phyloP scores from a whole-genome alignment of 64 coral and sea anemone genomes.

The Montipora foliosa region DNA sequence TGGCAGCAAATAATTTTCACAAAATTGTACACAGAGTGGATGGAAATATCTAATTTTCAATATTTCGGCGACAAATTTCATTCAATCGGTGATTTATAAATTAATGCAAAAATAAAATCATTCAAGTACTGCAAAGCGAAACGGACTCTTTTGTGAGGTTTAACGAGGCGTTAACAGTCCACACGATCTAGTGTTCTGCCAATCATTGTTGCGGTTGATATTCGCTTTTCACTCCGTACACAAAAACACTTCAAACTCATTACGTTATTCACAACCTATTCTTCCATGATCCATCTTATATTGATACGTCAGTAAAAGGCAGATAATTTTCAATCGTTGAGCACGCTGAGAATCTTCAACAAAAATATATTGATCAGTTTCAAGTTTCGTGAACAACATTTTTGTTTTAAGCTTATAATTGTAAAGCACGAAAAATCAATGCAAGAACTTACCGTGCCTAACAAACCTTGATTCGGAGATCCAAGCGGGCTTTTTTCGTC shows the following conservation, averaged over 20 bases:
- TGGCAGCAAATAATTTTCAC: too few relatives aligned
- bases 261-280: neutral
- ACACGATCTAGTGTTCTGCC: neutral
- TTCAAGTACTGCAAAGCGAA: too few relatives aligned
- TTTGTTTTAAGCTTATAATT: too few relatives aligned
- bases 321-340: neutral
- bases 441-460: neutral
- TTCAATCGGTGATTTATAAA: too few relatives aligned
- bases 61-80: too few relatives aligned
- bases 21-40: too few relatives aligned
- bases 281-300: neutral
- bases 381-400: neutral
- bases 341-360: neutral
- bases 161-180: neutral
- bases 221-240: neutral
- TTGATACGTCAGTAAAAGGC: too few relatives aligned
- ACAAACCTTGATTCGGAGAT: slow-evolving; percentile 28
- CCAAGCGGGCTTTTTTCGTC: slow-evolving; percentile 56
- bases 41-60: too few relatives aligned
- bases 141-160: too few relatives aligned
- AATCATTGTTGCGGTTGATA: neutral
- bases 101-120: too few relatives aligned
- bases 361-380: neutral
- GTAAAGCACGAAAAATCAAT: neutral
- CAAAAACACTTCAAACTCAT: neutral